Evolutionary conservation across 92 coral and sea anemone species (phyloP), one percentile per base, ranked within the genome.

Genomic region (Paragorgia papillata): DNA sequence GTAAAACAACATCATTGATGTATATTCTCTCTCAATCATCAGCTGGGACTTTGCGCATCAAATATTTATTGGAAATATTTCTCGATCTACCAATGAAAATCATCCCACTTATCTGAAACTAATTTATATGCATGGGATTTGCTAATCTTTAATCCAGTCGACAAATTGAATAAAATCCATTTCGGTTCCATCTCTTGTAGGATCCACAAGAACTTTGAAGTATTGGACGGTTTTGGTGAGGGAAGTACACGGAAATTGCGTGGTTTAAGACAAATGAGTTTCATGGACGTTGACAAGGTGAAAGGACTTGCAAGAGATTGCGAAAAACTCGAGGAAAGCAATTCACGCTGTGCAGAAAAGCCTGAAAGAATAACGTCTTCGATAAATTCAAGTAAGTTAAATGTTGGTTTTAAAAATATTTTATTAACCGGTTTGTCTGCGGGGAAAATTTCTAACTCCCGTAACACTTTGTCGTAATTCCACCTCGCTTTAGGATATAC

Each of bases 1-100:
- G n/a, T n/a, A n/a, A n/a, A n/a, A n/a, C n/a, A n/a, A n/a, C n/a
- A n/a, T n/a, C n/a, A n/a, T n/a, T n/a, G n/a, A n/a, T n/a, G n/a
- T 7, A 46, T 7, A 46, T 6, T 46, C n/a, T 46, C 12, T 46
- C 53, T 7, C 53, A 46, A 46, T 46, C 14, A 46, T 7, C 53
- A 46, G 43, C 40, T 62, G 68, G 26, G 71, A 64, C 71, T 34
- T 19, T 35, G 39, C 28, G 51, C 39, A 64, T 64, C 31, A 64
- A 64, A 64, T 64, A 64, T 64, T 64, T 35, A 64, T 64, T 15
- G 18, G 18, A 21, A n/a, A 32, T 19, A 64, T 64, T 12, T 46
- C 2, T 15, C n/a, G 2, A 2, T 46, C n/a, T 7, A 15, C 53
- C 53, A 46, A 46, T 46, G 53, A 15, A n/a, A 46, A n/a, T 46